These are phyloP conservation scores for Zaprionus tsacasi DNA, from an alignment of 1,140 invertebrate species.

Conservation along the genomic window DNA sequence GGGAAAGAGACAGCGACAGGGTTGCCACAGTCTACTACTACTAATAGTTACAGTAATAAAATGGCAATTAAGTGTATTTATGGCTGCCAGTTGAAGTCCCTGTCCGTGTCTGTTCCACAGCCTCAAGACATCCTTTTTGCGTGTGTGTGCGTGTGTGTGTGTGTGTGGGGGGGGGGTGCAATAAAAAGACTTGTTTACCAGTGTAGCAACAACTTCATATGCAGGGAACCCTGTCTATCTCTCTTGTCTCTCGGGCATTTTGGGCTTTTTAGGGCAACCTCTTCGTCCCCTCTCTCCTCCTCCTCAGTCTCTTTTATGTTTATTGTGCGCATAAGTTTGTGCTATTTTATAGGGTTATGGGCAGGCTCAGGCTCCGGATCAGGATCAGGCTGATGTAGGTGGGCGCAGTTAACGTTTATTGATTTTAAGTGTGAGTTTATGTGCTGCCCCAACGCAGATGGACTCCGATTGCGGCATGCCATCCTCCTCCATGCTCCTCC, in stretches of 20 bases:
- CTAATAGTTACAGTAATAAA: conserved; percentile 77
- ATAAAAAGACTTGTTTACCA: conserved; percentile 80
- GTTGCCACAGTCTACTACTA: conserved; percentile 10
- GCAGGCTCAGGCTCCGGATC: not conserved
- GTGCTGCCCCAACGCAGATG: conserved; percentile 25
- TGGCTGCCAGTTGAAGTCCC: conserved; percentile 34
- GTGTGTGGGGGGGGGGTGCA: conserved; percentile 34
- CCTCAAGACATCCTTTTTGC: conserved; percentile 71
- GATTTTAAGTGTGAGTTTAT: conserved; percentile 82
- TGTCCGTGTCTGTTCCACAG: conserved; percentile 38
- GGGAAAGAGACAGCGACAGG: not conserved
- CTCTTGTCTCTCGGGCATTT: conserved; percentile 28
- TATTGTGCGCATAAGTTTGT: conserved; percentile 75
- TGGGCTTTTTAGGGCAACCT: conserved; percentile 41
- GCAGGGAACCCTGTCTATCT: conserved; percentile 4
- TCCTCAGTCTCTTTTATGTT: conserved; percentile 64
- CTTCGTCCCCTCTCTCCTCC: conserved; percentile 14
- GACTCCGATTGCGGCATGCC: conserved; percentile 19
- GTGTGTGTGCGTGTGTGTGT: too few species aligned
- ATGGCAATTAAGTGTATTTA: conserved; percentile 81
- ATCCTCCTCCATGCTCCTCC: not conserved
- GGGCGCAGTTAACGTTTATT: conserved; percentile 78
- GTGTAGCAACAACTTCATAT: conserved; percentile 77
- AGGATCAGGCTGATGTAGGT: conserved; percentile 29
- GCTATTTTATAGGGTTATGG: conserved; percentile 79